Percentiles rank a stretch among this genome's conserved stretches.
Conservation (phyloP, 2,888 invertebrate genomes). For the Oxyteleia sp. region DNA sequence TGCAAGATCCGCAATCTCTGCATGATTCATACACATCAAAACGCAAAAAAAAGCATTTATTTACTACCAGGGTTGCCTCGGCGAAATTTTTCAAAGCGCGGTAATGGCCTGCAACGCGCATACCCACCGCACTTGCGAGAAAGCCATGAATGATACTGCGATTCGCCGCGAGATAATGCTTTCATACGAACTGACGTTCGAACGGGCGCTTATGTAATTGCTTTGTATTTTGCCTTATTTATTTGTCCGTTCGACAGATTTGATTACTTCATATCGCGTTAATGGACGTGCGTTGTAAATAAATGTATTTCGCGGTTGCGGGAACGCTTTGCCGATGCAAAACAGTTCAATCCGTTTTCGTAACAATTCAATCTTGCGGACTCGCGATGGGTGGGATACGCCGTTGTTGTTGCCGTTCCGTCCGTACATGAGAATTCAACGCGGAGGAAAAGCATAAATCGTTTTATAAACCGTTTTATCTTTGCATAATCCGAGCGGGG, state of each 20-base stretch:
- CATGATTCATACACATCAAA: slow-evolving; percentile 37
- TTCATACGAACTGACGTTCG: slow-evolving; percentile 32
- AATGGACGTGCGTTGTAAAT: slow-evolving; percentile 63
- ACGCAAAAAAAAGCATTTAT: slow-evolving; percentile 22
- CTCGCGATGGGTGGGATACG: slow-evolving; percentile 66
- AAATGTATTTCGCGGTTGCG: slow-evolving; percentile 45
- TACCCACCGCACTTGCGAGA: slow-evolving; percentile 32
- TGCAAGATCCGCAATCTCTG: slow-evolving; percentile 19
- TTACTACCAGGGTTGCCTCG: slow-evolving; percentile 18
- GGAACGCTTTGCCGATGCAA: slow-evolving; percentile 45
- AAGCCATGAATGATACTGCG: slow-evolving; percentile 59
- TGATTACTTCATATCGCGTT: slow-evolving; percentile 67
- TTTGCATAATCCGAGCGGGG: slow-evolving; percentile 48
- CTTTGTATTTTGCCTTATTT: slow-evolving; percentile 68
- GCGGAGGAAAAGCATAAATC: slow-evolving; percentile 60
- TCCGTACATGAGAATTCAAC: slow-evolving; percentile 51
- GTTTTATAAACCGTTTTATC: slow-evolving; percentile 59
- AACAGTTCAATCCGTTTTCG: slow-evolving; percentile 63
- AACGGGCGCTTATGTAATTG: slow-evolving; percentile 57
- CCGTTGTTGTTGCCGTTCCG: slow-evolving; percentile 46
- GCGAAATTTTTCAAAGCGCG: slow-evolving; percentile 26
- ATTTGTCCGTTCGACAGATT: slow-evolving; percentile 61
- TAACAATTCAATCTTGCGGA: slow-evolving; percentile 60
- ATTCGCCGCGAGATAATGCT: slow-evolving; percentile 59
- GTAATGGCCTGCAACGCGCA: slow-evolving; percentile 18